Percentiles rank a stretch among this genome's conserved stretches.
phyloP scores from a whole-genome alignment of 2,888 invertebrate genomes.

The Pristionchus exspectatus region DNA sequence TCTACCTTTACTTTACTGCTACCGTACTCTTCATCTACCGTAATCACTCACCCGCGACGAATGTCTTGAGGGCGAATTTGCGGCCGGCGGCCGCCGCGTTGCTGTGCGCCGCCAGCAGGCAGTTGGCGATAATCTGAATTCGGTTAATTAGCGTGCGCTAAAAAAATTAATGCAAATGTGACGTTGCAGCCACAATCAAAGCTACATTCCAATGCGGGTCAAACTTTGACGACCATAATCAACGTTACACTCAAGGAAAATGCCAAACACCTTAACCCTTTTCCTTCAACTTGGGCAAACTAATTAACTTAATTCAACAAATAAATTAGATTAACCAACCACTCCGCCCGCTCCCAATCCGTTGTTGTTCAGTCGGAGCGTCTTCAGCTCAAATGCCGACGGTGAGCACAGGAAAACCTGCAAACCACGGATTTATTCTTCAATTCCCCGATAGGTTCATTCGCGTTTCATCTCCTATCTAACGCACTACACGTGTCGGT shows the following conservation, averaged over 20 bases:
- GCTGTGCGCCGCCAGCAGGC: slow-evolving; percentile 19
- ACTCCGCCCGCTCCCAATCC: slow-evolving; percentile 94
- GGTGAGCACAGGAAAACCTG: slow-evolving; percentile 89
- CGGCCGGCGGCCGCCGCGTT: slow-evolving; percentile 64
- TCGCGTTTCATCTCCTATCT: background rate
- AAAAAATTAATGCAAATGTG: background rate
- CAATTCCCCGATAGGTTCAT: slow-evolving; percentile 57
- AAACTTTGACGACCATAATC: background rate
- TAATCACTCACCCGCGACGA: slow-evolving; percentile 82
- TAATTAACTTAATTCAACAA: background rate
- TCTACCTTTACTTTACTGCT: no score
- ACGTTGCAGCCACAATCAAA: background rate
- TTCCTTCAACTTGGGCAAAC: background rate
- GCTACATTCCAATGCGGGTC: background rate
- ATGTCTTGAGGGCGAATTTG: slow-evolving; percentile 87
- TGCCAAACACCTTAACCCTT: background rate
- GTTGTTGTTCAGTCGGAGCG: slow-evolving; percentile 89
- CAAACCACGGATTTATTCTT: slow-evolving; percentile 85
- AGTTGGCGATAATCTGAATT: slow-evolving; percentile 50
- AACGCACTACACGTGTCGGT: background rate
- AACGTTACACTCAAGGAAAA: background rate
- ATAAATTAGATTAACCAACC: slow-evolving; percentile 77
- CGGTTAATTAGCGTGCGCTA: background rate
- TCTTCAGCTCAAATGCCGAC: slow-evolving; percentile 89
- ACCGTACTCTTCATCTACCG: background rate